Evolutionary conservation across 2,113 vertebrate species (phyloP).

Genomic region (Morone saxatilis): DNA sequence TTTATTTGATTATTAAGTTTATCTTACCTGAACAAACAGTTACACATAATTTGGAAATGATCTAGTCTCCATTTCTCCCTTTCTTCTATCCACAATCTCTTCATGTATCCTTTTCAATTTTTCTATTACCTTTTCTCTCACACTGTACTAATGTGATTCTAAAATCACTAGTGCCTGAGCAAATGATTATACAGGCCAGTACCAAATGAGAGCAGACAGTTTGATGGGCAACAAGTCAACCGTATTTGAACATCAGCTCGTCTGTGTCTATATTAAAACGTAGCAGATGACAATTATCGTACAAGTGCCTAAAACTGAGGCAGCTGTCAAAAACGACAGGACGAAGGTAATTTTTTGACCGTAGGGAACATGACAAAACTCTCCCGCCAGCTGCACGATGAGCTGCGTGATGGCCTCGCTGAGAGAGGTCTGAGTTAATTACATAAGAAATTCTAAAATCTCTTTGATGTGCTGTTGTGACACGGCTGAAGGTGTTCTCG

Average conservation of each 20-base stretch:
- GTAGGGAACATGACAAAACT: conserved; percentile 44
- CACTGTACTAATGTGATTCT: conserved; percentile 45
- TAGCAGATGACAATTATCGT: conserved; percentile 56
- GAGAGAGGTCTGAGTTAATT: conserved; percentile 59
- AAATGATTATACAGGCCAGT: conserved; percentile 39
- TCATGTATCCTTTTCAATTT: conserved; percentile 15
- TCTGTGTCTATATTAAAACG: conserved; percentile 55
- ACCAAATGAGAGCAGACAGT: conserved; percentile 45
- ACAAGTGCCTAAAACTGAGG: conserved; percentile 26
- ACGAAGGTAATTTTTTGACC: conserved; percentile 32
- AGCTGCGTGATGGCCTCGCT: conserved; percentile 44
- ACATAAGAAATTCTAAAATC: conserved; percentile 50
- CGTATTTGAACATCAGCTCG: conserved; percentile 34
- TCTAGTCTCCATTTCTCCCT: background rate
- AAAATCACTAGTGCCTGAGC: conserved; percentile 42
- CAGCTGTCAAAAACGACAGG: conserved; percentile 59
- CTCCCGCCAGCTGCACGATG: conserved; percentile 41
- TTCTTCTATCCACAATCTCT: background rate
- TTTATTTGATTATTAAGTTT: too few relatives aligned
- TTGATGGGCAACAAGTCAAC: conserved; percentile 47
- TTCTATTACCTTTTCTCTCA: conserved; percentile 31
- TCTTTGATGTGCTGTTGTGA: conserved; percentile 66
- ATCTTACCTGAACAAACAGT: background rate
- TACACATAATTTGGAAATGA: background rate
- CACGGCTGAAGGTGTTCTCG: conserved; percentile 46